Evolutionary conservation across 1,140 invertebrate genomes (phyloP), one percentile per base, ranked within the genome.

Genomic region (Sesamia nonagrioides): DNA sequence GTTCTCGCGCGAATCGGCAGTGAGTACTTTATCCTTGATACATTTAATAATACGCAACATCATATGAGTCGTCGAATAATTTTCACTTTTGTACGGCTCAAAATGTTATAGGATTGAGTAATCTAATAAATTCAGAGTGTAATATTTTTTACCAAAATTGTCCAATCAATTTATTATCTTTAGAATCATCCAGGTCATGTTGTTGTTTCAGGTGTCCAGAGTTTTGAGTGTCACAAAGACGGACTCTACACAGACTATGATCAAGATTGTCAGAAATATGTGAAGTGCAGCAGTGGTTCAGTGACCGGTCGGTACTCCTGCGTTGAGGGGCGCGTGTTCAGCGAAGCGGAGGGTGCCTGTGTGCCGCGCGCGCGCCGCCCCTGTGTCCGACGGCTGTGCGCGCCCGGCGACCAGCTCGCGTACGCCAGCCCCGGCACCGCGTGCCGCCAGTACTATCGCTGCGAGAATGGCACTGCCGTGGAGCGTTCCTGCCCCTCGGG

Each of bases 381-480:
- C 8, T 95, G 95, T 77, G 85, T 92, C 6, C 90, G 89, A 6
- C 92, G 92, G 37, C 75, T 84, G 33, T 95, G 95, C 66, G 88
- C 90, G 0, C 76, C 88, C 6, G 84, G 78, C 8, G 94, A 95
- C 79, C 79, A 83, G 1, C 77, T 89, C 6, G 91, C 92, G 6
- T 95, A 95, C 81, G 92, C 95, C 13, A 96, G 96, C 0, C 96
- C 96, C 66, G 96, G 95, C 4, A 95, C 92, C 42, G 94, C 94
- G 4, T 95, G 95, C 50, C 86, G 83, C 37, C 96, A 96, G 52
- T 95, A 94, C 82, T 95, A 95, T 42, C 92, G 91, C 40, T 95
- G 92, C 75, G 88, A 92, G 27, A 95, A 95, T 82, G 95, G 96
- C 18, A 91, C 91, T 21, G 95, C 91, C 58, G 91, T 95, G 13